phyloP scores from a whole-genome alignment of 1,140 invertebrate genomes.

The Harlomillsia oculata region DNA sequence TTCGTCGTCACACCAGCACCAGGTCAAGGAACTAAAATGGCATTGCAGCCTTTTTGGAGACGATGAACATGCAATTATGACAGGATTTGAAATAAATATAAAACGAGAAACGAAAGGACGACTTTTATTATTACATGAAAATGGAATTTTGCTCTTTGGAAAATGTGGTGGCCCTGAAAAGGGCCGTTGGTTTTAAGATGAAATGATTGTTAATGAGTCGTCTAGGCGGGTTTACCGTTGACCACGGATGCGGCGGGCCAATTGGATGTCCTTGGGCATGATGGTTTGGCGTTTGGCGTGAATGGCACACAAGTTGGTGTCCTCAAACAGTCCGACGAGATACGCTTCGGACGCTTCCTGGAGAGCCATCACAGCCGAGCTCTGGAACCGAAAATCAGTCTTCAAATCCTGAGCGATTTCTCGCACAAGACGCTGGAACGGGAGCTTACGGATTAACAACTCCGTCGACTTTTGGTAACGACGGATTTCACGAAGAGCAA shows the following conservation, averaged over 20 bases:
- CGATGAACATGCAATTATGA: too few relatives aligned
- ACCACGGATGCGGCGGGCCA: constrained; percentile 72
- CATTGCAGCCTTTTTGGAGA: too few relatives aligned
- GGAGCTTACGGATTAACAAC: constrained; percentile 58
- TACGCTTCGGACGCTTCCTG: constrained; percentile 86
- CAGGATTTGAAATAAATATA: too few relatives aligned
- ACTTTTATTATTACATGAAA: too few relatives aligned
- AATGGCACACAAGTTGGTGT: constrained; percentile 77
- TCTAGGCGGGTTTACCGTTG: too few relatives aligned
- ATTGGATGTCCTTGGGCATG: constrained; percentile 91
- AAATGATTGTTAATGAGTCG: too few relatives aligned
- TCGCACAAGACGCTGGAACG: constrained; percentile 72
- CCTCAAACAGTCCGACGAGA: constrained; percentile 62
- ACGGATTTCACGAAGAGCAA: constrained; percentile 14
- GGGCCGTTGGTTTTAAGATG: too few relatives aligned
- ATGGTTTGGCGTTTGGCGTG: constrained; percentile 90
- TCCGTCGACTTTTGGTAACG: constrained; percentile 23
- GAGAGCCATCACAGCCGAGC: constrained; percentile 72
- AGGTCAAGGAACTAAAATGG: too few relatives aligned
- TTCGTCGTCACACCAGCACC: too few relatives aligned
- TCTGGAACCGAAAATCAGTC: constrained; percentile 58
- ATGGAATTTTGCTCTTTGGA: too few relatives aligned
- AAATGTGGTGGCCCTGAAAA: too few relatives aligned
- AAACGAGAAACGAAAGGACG: too few relatives aligned
- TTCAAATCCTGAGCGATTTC: constrained; percentile 74